Base-by-base conservation (phyloP, 1,140 invertebrate species). In the Musca vetustissima region DNA sequence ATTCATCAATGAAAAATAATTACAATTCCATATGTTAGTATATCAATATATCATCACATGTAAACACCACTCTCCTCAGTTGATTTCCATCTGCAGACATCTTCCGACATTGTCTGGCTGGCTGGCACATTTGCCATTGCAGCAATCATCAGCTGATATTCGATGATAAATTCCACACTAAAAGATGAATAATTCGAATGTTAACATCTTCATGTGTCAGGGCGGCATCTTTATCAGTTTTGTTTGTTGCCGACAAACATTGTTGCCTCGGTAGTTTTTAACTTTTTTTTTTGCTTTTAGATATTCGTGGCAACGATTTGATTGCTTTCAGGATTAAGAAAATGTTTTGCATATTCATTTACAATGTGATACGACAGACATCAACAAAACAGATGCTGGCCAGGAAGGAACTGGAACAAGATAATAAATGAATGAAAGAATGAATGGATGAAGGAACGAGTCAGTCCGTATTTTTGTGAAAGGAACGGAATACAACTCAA, bases 171-270 rank as follows among this genome's bases (percentile, higher is more conserved):
- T 43, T 43, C 36, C 36, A 7, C 36, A 43, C 36, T 61, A 19
- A 43, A 61, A 61, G 57, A 61, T 61, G 57, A 61, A 61, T 61
- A 61, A 61, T 61, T 61, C 14, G 36, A 61, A 61, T 61, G 57
- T 61, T 61, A 61, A 61, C 57, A 61, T 61, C 57, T 61, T 61
- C 36, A 61, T 61, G 28, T 61, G 57, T 61, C 57, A 61, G 22
- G n/a, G 57, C 57, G 57, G 57, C 57, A 61, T 61, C 57, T 61
- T 61, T 61, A 61, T 61, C 57, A 61, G 19, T 17, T 32, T 32
- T 57, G 8, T 32, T 57, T 57, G 11, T 61, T 61, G 17, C 7
- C 13, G 21, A 52, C 17, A 14, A n/a, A 49, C 2, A 19, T 49
- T 59, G 25, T 36, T 59, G 24, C n/a, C 3, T n/a, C n/a, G 17